Evolutionary conservation across 2,888 invertebrate genomes (phyloP).

Genomic region (Leistus spinibarbis): DNA sequence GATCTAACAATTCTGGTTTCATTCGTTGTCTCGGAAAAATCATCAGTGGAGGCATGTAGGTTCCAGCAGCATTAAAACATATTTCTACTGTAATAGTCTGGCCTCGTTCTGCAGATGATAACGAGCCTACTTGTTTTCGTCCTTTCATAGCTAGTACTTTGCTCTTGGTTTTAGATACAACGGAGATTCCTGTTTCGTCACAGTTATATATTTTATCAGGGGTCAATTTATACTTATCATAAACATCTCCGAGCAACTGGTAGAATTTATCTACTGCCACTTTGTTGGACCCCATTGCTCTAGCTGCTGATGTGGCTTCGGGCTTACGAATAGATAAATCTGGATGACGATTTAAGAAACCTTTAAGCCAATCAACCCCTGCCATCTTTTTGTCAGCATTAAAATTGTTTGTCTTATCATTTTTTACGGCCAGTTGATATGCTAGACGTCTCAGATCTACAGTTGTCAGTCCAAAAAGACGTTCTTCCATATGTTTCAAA

Average conservation of each 20-base stretch:
- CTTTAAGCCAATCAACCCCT: conserved; percentile 36
- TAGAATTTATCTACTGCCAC: conserved; percentile 40
- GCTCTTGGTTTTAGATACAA: conserved; percentile 42
- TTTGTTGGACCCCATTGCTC: conserved; percentile 43
- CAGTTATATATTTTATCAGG: conserved; percentile 41
- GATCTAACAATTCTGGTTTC: conserved; percentile 2
- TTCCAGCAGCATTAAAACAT: conserved; percentile 32
- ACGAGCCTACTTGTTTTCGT: conserved; percentile 41
- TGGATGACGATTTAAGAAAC: conserved; percentile 35
- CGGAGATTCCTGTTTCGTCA: conserved; percentile 43
- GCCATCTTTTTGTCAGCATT: no score
- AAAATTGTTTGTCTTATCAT: conserved; percentile 10
- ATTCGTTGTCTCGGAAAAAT: conserved; percentile 26
- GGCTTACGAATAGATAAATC: conserved; percentile 41
- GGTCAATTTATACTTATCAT: conserved; percentile 27
- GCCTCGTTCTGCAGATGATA: conserved; percentile 49
- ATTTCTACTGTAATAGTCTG: conserved; percentile 33
- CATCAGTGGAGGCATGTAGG: conserved; percentile 31
- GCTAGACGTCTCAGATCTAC: conserved; percentile 39
- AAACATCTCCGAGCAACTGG: conserved; percentile 27
- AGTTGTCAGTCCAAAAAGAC: conserved; percentile 38
- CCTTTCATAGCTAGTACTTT: conserved; percentile 8
- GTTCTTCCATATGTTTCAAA: conserved; percentile 23
- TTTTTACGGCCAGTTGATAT: conserved; percentile 28
- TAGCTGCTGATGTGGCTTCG: conserved; percentile 39